Conservation (phyloP, 2,113 vertebrate genomes). For the Salvelinus fontinalis region DNA sequence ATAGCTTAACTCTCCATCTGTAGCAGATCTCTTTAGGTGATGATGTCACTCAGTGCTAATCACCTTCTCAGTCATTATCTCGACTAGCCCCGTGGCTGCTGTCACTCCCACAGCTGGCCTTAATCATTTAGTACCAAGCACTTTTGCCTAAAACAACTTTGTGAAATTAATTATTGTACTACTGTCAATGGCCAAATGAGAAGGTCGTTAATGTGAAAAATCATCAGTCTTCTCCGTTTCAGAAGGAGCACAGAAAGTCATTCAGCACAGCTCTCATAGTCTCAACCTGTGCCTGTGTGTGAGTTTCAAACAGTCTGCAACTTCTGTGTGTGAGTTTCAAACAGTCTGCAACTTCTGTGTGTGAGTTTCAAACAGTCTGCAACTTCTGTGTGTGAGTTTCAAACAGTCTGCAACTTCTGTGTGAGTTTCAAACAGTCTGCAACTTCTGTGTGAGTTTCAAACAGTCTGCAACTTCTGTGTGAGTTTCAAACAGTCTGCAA, state of each 20-base stretch:
- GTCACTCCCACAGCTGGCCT: constrained; percentile 39
- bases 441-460: too few species aligned
- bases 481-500: too few species aligned
- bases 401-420: too few species aligned
- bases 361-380: too few species aligned
- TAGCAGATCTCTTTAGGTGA: constrained; percentile 1
- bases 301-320: too few species aligned
- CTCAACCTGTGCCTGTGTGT: background rate
- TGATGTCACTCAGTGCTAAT: constrained; percentile 9
- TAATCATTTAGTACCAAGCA: constrained; percentile 18
- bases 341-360: too few species aligned
- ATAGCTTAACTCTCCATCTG: background rate
- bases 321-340: too few species aligned
- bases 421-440: too few species aligned
- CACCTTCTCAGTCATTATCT: background rate
- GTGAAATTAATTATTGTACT: constrained; percentile 48
- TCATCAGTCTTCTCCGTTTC: constrained; percentile 25
- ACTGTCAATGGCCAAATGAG: constrained; percentile 49
- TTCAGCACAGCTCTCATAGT: background rate
- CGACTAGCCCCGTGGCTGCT: background rate
- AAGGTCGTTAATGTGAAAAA: constrained; percentile 51
- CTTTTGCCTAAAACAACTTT: constrained; percentile 46
- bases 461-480: too few species aligned
- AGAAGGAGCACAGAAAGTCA: constrained; percentile 19
- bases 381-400: too few species aligned